Base-by-base conservation (phyloP, 2,797 vertebrate genomes). In the Xiphophorus birchmanni region DNA sequence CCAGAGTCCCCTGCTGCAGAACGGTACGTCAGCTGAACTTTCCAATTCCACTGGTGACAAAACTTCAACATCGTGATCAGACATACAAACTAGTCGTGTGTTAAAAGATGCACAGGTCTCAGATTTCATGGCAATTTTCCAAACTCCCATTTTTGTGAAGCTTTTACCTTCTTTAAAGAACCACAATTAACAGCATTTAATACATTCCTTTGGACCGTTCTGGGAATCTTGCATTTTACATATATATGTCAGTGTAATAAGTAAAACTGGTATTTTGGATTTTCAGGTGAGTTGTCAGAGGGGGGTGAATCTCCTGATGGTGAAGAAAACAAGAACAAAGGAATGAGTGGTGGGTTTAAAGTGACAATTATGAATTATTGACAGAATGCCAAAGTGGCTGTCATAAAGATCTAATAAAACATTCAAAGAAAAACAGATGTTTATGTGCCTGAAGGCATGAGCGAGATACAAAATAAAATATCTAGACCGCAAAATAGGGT, bases 261-360 rank as follows among this genome's bases (percentile, higher is more conserved):
- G 52, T 80, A 73, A 76, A 44, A 63, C 2, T 21, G 47, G 37
- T 0, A 44, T 0, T 54, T 60, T 42, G 74, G 23, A 87, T 90
- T 81, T 87, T 77, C 85, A 96, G 95, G 96, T 50, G 94, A 95
- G 76, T 63, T 95, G 83, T 93, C 90, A 76, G 94, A 95, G 87
- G 92, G 89, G 1, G 86, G 86, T 0, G 90, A 93, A 40, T 94
- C 93, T 82, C 90, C 94, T 67, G 89, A 88, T 40, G 89, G 77
- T 45, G 90, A 93, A 77, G 86, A 93, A 65, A 91, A 90, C 67
- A 90, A 91, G 80, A 93, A 83, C 69, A 91, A 92, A 88, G 72
- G 21, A 60, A 78, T 80, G 2, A 74, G 84, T 76, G 95, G 96
- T 96, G 92, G 91, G 92, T 91, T 82, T 56, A 73, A 54, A 47